Evolutionary conservation across 2,113 vertebrate genomes (phyloP), one percentile per base, ranked within the genome.

Genomic region (Pseudorasbora parva): DNA sequence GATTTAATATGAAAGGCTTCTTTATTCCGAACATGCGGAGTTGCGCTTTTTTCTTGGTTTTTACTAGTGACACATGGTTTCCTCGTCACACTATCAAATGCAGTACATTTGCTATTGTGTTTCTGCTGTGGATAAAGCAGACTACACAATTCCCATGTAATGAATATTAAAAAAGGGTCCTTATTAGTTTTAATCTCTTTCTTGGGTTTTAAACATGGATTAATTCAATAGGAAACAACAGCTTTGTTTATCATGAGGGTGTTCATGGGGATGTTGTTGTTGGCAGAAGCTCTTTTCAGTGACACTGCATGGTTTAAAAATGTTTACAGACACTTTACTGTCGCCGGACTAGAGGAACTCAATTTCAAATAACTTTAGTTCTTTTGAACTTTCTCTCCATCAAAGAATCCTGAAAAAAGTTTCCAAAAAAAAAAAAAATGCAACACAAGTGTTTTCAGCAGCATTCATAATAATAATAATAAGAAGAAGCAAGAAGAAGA

Each of bases 161-260:
- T 78, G 74, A 79, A 73, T 86, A 86, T 82, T 43, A 84, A 30
- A 69, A 83, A 83, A 30, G 14, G 71, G 78, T 81, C 62, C 45
- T 56, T 15, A 25, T 68, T 45, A 69, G 72, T 45, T 41, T 78
- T 59, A 78, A 78, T 84, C 84, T 30, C n/a, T 45, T 27, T 75
- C 9, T 41, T 83, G 54, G 54, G 11, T 30, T 78, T 56, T 76
- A 47, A 78, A 78, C 73, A 62, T 87, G 64, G 64, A 73, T 73
- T 56, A 87, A 2, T 80, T 79, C 8, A 72, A 6, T 59, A 54
- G 49, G 57, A 59, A 78, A 75, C 66, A 68, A 45, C n/a, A 27
- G 27, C n/a, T 80, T 45, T 57, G 64, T 82, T 43, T 73, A 75
- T 57, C 12, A 14, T 51, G 45, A 64, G 5, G 45, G 2, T 68